phyloP scores from a whole-genome alignment of 30 jellyfish, hydroid and myxozoan genomes.

The Cassiopea andromeda region DNA sequence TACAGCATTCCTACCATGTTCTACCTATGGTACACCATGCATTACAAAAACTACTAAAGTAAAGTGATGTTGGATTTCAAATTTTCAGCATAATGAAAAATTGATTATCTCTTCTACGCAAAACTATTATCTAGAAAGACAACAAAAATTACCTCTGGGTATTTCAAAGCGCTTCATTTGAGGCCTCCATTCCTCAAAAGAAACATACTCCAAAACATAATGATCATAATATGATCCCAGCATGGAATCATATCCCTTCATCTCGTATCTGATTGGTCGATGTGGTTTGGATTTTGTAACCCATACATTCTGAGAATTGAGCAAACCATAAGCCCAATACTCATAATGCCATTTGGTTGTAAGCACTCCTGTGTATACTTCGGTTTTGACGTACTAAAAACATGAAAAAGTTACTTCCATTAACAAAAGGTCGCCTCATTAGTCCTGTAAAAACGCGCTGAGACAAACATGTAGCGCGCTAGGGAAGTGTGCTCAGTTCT shows the following conservation, averaged over 20 bases:
- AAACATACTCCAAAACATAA: constrained; percentile 85
- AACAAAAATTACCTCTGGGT: constrained; percentile 63
- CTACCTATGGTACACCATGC: too few species aligned
- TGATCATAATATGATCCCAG: constrained; percentile 97
- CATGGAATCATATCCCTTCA: constrained; percentile 96
- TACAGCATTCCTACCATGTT: too few species aligned
- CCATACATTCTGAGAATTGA: constrained; percentile 94
- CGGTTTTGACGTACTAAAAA: constrained; percentile 83
- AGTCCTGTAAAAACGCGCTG: too few species aligned
- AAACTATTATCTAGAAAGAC: too few species aligned
- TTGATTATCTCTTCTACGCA: too few species aligned
- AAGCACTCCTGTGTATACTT: constrained; percentile 92
- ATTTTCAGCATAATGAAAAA: too few species aligned
- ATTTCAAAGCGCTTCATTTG: constrained; percentile 63
- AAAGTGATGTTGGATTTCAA: too few species aligned
- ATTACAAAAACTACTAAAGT: too few species aligned
- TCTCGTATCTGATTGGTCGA: constrained; percentile 96
- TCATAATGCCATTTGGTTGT: constrained; percentile 96
- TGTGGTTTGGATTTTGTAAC: constrained; percentile 90
- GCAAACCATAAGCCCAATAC: constrained; percentile 94
- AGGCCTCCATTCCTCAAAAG: constrained; percentile 93
- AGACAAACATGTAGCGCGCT: too few species aligned
- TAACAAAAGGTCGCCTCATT: too few species aligned
- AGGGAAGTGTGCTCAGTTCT: too few species aligned
- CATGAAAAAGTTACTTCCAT: neutral